Conservation (phyloP, 2,113 vertebrate genomes). For the Brevimyrus niger region DNA sequence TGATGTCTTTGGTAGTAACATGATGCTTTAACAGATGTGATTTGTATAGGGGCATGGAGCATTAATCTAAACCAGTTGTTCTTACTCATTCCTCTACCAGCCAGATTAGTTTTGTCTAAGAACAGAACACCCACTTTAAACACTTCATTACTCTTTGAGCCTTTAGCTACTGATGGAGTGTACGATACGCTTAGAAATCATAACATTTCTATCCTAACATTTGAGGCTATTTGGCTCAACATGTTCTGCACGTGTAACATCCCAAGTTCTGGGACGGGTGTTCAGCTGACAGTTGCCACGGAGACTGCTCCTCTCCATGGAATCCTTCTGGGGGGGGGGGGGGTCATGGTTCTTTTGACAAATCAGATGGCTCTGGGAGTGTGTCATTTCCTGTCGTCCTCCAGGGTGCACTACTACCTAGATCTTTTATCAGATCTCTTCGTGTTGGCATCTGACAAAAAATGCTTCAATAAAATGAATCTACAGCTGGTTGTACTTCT, state of each 20-base stretch:
- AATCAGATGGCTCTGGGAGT: background rate
- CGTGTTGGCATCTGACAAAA: background rate
- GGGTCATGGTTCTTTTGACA: background rate
- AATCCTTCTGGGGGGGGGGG: background rate
- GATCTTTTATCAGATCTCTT: background rate
- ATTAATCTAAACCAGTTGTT: background rate
- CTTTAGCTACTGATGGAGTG: background rate
- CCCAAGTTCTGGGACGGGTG: background rate
- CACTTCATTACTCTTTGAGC: background rate
- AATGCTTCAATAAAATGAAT: background rate
- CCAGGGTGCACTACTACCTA: background rate
- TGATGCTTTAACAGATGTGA: background rate
- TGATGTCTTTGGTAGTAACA: background rate
- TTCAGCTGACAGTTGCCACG: background rate
- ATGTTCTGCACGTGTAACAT: background rate
- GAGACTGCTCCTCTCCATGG: background rate
- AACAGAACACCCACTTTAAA: background rate
- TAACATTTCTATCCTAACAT: background rate
- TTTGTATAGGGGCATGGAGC: background rate
- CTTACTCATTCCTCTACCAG: background rate
- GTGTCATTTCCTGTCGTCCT: background rate
- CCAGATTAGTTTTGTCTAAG: background rate
- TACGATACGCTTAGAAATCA: background rate
- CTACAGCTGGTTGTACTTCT: background rate
- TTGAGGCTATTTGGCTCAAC: background rate